A percentile compares a stretch with the other conserved stretches of the same genome.
These are phyloP conservation scores for Nyctalus aviator DNA, from an alignment of 2,797 vertebrate species.

Conservation along the genomic window DNA sequence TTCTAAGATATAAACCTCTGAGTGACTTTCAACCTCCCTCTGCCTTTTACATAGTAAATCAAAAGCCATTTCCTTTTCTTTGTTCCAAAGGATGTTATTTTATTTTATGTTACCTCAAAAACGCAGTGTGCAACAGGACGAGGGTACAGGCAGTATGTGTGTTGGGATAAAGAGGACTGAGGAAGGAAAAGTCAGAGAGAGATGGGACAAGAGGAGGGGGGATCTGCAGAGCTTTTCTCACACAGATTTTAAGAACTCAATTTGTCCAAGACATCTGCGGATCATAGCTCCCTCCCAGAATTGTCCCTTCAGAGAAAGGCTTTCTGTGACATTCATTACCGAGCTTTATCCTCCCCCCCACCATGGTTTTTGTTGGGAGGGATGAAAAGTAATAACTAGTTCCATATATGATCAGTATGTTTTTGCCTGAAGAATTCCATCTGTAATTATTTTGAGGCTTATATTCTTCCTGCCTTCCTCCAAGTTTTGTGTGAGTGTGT, in stretches of 20 bases:
- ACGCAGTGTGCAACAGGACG: not conserved
- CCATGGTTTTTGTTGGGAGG: not conserved
- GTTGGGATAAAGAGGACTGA: rapidly evolving
- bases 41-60: slow-evolving; percentile 36
- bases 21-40: not conserved
- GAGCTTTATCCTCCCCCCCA: not conserved
- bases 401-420: not conserved
- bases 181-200: rapidly evolving
- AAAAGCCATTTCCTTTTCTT: not conserved
- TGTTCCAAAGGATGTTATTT: slow-evolving; percentile 8
- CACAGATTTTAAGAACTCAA: not conserved
- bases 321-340: not conserved
- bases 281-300: not conserved
- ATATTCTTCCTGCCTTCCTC: not conserved
- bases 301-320: not conserved
- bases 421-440: not conserved
- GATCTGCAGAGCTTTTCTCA: not conserved
- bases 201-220: not conserved
- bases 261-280: not conserved
- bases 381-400: not conserved
- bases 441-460: not conserved
- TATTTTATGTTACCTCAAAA: slow-evolving; percentile 24
- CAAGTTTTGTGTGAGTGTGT: not conserved
- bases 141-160: not conserved
- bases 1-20: not conserved